These are phyloP conservation scores for Rostratula benghalensis DNA, from an alignment of 2,113 vertebrate species.

Conservation along the genomic window DNA sequence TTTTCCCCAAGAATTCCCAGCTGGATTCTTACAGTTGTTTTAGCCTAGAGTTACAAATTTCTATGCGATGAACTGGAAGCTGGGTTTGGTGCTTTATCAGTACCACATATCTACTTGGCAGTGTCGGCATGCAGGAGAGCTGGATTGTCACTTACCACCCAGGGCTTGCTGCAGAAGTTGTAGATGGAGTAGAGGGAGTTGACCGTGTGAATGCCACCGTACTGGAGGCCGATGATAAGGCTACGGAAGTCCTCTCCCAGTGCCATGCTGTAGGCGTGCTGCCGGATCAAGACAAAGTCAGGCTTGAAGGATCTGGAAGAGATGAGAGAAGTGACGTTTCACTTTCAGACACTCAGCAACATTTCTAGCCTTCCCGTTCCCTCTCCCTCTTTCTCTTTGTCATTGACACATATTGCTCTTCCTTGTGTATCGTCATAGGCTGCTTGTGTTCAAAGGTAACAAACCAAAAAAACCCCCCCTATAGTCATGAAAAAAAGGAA, in stretches of 20 bases:
- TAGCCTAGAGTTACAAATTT: neutral
- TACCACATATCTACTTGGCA: neutral
- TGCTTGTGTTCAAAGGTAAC: neutral
- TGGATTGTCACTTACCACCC: conserved; percentile 86
- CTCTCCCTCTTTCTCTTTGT: neutral
- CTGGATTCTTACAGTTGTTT: neutral
- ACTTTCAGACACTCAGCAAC: neutral
- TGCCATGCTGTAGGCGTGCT: conserved; percentile 94
- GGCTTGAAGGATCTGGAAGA: conserved; percentile 90
- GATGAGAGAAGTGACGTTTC: neutral
- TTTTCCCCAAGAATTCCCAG: neutral
- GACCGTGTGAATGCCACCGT: conserved; percentile 82
- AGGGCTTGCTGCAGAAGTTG: conserved; percentile 99
- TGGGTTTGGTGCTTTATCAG: fast-evolving
- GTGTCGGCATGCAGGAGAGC: neutral
- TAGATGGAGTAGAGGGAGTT: conserved; percentile 96
- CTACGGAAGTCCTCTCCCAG: conserved; percentile 92
- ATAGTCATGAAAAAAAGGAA: neutral
- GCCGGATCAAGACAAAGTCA: conserved; percentile 90
- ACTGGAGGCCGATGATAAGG: conserved; percentile 92
- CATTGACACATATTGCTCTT: fast-evolving
- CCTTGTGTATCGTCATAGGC: neutral
- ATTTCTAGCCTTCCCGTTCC: neutral
- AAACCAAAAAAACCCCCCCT: neutral
- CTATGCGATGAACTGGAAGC: neutral